Conservation (phyloP, 1,140 invertebrate genomes). For the Brachionus koreanus region DNA sequence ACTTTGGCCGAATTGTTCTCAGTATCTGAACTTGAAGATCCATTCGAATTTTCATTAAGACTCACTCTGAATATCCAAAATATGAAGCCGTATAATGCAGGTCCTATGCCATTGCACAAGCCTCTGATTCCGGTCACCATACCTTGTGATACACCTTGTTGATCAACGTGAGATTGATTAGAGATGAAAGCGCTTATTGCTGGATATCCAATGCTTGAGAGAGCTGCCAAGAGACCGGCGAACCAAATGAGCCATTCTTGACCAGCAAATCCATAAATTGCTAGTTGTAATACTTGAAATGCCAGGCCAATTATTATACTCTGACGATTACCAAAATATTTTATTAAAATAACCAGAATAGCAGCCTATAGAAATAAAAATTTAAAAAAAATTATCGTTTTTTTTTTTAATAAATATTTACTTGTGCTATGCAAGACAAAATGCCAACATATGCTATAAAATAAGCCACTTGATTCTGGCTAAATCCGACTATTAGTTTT, state of each 20-base stretch:
- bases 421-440: conserved; percentile 88
- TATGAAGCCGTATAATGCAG: conserved; percentile 92
- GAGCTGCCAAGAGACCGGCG: conserved; percentile 86
- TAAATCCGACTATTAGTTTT: conserved; percentile 89
- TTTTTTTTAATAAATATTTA: conserved; percentile 46
- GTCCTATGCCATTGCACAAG: conserved; percentile 84
- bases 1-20: not conserved
- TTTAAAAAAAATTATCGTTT: not conserved
- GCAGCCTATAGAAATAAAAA: conserved; percentile 55
- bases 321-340: conserved; percentile 84
- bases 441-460: conserved; percentile 96
- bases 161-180: conserved; percentile 88
- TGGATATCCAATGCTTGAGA: conserved; percentile 88
- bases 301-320: conserved; percentile 92
- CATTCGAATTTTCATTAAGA: conserved; percentile 12
- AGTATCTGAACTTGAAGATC: not conserved
- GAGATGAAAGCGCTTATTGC: conserved; percentile 98
- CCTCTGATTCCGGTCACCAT: conserved; percentile 85
- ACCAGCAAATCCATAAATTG: conserved; percentile 91
- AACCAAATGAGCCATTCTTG: conserved; percentile 95
- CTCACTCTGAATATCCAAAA: conserved; percentile 94
- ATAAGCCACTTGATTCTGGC: conserved; percentile 84
- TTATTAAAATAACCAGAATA: conserved; percentile 82
- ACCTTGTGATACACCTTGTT: conserved; percentile 69
- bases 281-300: conserved; percentile 91